Evolutionary conservation across 2,797 vertebrate genomes (phyloP).

Genomic region (Tapirus indicus): DNA sequence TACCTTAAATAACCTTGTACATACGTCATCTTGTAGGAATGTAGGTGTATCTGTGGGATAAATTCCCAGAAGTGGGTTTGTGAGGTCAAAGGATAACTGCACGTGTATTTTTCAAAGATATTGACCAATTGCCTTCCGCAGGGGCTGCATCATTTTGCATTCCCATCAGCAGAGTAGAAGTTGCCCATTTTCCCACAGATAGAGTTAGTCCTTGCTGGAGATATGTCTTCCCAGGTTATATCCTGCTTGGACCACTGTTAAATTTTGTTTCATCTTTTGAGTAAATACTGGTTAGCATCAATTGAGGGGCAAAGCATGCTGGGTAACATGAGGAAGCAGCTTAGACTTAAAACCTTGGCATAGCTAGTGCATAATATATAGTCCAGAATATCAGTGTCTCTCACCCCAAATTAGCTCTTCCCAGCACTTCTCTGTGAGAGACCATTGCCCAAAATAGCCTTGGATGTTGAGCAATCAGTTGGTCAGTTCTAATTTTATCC

Average conservation of each 20-base stretch:
- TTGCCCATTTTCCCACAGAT: background rate
- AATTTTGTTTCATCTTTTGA: background rate
- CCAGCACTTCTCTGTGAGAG: conserved; percentile 11
- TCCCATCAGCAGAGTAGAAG: background rate
- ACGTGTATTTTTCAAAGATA: background rate
- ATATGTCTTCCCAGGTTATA: background rate
- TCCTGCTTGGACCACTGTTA: background rate
- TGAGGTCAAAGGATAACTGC: conserved; percentile 18
- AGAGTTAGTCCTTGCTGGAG: background rate
- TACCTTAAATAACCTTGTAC: conserved; percentile 9
- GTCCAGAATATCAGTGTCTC: conserved; percentile 46
- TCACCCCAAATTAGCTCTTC: conserved; percentile 24
- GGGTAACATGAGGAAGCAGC: background rate
- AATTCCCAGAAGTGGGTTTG: conserved; percentile 56
- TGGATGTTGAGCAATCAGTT: conserved; percentile 43
- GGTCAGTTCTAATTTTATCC: conserved; percentile 66
- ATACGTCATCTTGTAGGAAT: background rate
- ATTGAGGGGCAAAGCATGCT: background rate
- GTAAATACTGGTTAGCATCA: background rate
- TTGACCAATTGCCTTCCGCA: background rate
- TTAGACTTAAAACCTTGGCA: conserved; percentile 36
- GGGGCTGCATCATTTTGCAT: background rate
- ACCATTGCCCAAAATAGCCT: conserved; percentile 53
- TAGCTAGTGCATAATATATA: background rate
- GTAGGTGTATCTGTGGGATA: background rate